Conservation (phyloP, 2,113 vertebrate species). For the Blennius ocellaris region DNA sequence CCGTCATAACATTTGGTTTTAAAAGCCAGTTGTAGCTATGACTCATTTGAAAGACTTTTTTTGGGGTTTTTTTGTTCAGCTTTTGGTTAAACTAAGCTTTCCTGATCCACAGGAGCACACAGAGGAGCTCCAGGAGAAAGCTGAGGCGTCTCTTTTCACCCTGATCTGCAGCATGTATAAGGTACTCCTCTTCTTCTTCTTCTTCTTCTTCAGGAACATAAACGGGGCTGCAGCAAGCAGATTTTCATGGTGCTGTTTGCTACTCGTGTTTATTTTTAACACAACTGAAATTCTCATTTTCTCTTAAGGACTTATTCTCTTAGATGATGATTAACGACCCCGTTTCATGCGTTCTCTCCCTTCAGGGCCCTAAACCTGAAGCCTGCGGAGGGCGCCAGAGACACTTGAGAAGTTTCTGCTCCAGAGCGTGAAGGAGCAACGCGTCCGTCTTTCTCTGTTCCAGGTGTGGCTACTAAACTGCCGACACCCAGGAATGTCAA, state of each 20-base stretch:
- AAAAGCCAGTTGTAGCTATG: too few relatives aligned
- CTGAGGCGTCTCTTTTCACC: constrained; percentile 75
- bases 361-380: constrained; percentile 81
- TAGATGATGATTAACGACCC: neutral
- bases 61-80: too few relatives aligned
- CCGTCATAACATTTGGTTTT: too few relatives aligned
- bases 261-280: too few relatives aligned
- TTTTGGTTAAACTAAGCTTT: too few relatives aligned
- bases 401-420: constrained; percentile 62
- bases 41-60: neutral
- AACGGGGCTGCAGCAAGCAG: too few relatives aligned
- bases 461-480: constrained; percentile 45
- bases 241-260: too few relatives aligned
- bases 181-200: constrained; percentile 68
- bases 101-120: constrained; percentile 72
- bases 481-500: constrained; percentile 25
- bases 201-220: too few relatives aligned
- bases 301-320: too few relatives aligned
- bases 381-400: constrained; percentile 68
- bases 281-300: too few relatives aligned
- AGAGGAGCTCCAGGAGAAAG: constrained; percentile 74
- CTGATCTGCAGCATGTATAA: constrained; percentile 86
- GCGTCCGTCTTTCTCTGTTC: constrained; percentile 12
- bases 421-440: constrained; percentile 38
- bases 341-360: too few relatives aligned